Evolutionary conservation across 2,797 vertebrate species (phyloP), one percentile per base, ranked within the genome.

Genomic region (Silurus aristotelis): DNA sequence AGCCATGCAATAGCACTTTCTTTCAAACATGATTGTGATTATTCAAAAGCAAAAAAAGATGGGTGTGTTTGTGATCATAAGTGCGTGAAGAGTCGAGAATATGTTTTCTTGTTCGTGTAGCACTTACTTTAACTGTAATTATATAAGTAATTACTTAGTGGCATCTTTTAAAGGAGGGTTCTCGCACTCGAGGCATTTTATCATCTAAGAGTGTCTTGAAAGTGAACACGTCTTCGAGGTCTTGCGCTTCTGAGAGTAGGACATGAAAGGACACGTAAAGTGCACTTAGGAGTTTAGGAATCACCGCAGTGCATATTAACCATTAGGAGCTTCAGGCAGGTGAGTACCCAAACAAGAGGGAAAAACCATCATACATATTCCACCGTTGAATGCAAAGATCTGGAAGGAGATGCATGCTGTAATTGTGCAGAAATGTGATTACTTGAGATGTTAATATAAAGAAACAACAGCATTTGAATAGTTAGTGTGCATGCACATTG

Each of bases 61-160:
- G 58, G 27, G 72, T 80, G 79, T 77, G 52, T 76, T 22, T 82
- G 20, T 46, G 71, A 70, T 66, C 70, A 9, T 83, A 46, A 68
- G 52, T 56, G 76, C 67, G 4, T 73, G 66, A 27, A n/a, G 27
- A 22, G 12, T 38, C 2, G 38, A 55, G 46, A 52, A 56, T 67
- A n/a, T 66, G 63, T 19, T 2, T 63, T 67, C 22, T 25, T 43
- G 19, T 1, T 58, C 48, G 15, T 20, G 66, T n/a, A 71, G 58
- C 31, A 72, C 56, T 61, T 38, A 4, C 38, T 60, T 71, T 6
- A 31, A 5, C 31, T 48, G 63, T 71, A 48, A 71, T 80, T 70
- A 80, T 19, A 52, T 17, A 6, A 85, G 67, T 72, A 60, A 55
- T 76, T 64, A 76, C 46, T 83, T 27, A 66, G 7, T 22, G 10